Evolutionary conservation across 2,888 invertebrate species (phyloP).

Genomic region (Aphidius colemani): DNA sequence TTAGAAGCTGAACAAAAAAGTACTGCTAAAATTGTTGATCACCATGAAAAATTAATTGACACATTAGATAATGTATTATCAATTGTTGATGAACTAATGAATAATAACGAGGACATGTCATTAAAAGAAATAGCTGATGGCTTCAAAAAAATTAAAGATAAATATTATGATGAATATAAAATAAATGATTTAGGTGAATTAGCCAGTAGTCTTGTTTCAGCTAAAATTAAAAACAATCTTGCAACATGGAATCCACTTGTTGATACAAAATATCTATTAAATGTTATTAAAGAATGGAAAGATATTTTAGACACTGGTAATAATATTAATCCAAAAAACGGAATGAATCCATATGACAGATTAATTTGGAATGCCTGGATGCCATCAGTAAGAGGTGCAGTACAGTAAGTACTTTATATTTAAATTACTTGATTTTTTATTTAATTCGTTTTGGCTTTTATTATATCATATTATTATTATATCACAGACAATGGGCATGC

Average conservation of each 20-base stretch:
- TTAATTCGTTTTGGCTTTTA: conserved; percentile 38
- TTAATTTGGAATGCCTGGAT: conserved; percentile 91
- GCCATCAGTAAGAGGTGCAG: conserved; percentile 76
- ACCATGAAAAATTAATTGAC: conserved; percentile 76
- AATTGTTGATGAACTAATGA: conserved; percentile 69
- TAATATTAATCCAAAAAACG: conserved; percentile 57
- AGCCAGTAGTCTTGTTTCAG: conserved; percentile 83
- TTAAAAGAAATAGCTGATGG: conserved; percentile 66
- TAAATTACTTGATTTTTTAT: conserved; percentile 38
- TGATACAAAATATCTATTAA: conserved; percentile 69
- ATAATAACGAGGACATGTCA: conserved; percentile 63
- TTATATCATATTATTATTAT: conserved; percentile 21
- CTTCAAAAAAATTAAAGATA: conserved; percentile 66
- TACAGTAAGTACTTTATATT: conserved; percentile 58
- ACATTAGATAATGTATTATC: conserved; percentile 72
- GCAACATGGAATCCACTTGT: conserved; percentile 80
- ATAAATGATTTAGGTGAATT: conserved; percentile 82
- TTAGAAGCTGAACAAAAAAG: conserved; percentile 80
- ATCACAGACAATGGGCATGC: conserved; percentile 78
- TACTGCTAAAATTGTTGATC: conserved; percentile 69
- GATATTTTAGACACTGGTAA: conserved; percentile 63
- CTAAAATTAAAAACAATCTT: conserved; percentile 77
- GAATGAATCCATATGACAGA: conserved; percentile 76
- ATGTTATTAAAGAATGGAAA: conserved; percentile 74
- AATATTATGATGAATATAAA: conserved; percentile 78